phyloP scores from a whole-genome alignment of 2,797 vertebrate species.

The Anabacerthia variegaticeps region DNA sequence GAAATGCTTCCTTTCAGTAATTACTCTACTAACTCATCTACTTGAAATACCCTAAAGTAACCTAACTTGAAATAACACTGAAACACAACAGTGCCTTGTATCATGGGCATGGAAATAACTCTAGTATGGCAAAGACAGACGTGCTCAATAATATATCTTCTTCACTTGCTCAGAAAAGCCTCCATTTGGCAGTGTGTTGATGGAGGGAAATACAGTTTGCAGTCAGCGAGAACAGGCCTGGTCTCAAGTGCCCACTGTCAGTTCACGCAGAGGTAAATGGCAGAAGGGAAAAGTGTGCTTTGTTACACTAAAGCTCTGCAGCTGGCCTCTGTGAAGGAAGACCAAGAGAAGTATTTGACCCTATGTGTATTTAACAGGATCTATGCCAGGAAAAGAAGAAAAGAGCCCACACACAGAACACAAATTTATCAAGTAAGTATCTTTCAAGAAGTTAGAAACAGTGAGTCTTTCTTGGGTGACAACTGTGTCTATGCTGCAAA shows the following conservation, averaged over 20 bases:
- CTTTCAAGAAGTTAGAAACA: background rate
- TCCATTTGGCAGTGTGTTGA: background rate
- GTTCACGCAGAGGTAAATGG: background rate
- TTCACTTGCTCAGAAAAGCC: background rate
- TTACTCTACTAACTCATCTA: background rate
- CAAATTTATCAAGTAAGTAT: conserved; percentile 8
- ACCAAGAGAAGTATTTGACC: conserved; percentile 19
- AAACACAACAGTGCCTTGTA: background rate
- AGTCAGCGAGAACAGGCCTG: background rate
- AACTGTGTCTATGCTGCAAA: background rate
- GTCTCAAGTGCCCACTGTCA: background rate
- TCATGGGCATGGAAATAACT: background rate
- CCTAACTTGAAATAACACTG: background rate
- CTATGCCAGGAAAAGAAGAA: background rate
- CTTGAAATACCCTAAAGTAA: background rate
- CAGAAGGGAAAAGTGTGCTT: background rate
- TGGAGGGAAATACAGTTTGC: background rate
- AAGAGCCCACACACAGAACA: background rate
- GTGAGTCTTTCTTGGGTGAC: background rate
- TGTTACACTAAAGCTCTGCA: background rate
- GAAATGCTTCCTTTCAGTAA: background rate
- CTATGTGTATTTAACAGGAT: conserved; percentile 27
- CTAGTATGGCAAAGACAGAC: background rate
- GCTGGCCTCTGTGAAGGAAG: background rate
- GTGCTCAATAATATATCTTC: background rate